A percentile compares a stretch with the other conserved stretches of the same genome.
phyloP scores from a whole-genome alignment of 2,888 invertebrate species.

The Folsomia manolachei region DNA sequence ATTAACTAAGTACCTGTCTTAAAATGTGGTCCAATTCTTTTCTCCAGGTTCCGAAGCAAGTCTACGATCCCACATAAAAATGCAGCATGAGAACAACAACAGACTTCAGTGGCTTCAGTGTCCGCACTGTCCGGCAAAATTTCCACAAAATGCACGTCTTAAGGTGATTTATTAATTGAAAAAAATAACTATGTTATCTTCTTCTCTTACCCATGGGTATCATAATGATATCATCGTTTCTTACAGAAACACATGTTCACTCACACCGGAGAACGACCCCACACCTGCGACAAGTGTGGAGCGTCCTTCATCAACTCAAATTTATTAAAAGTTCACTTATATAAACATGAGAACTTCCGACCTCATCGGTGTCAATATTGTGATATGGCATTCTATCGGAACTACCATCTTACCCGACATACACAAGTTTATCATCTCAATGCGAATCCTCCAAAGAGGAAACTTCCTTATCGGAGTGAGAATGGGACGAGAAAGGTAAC shows the following conservation, averaged over 20 bases:
- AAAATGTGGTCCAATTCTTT: too few relatives aligned
- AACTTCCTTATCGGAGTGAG: conserved; percentile 15
- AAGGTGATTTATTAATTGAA: too few relatives aligned
- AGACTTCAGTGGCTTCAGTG: conserved; percentile 12
- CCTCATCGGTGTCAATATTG: conserved; percentile 6
- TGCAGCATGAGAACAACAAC: conserved; percentile 9
- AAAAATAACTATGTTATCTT: neutral
- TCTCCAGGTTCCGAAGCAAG: too few relatives aligned
- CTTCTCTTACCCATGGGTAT: too few relatives aligned
- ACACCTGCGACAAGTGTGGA: conserved; percentile 6
- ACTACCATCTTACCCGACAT: conserved; percentile 8
- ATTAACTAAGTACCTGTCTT: too few relatives aligned
- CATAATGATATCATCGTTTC: too few relatives aligned
- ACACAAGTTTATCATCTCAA: conserved; percentile 3
- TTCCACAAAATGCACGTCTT: conserved; percentile 6
- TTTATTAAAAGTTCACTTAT: conserved; percentile 5
- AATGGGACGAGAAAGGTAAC: conserved; percentile 12
- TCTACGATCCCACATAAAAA: conserved; percentile 9
- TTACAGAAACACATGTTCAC: conserved; percentile 13
- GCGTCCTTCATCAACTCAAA: conserved; percentile 1
- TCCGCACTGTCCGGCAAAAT: conserved; percentile 4
- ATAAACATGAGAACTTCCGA: conserved; percentile 11
- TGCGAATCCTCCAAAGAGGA: neutral
- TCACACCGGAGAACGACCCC: conserved; percentile 12
- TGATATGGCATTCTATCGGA: conserved; percentile 5